Evolutionary conservation across 2,888 invertebrate species (phyloP), one percentile per base, ranked within the genome.

Genomic region (Belgica antarctica): DNA sequence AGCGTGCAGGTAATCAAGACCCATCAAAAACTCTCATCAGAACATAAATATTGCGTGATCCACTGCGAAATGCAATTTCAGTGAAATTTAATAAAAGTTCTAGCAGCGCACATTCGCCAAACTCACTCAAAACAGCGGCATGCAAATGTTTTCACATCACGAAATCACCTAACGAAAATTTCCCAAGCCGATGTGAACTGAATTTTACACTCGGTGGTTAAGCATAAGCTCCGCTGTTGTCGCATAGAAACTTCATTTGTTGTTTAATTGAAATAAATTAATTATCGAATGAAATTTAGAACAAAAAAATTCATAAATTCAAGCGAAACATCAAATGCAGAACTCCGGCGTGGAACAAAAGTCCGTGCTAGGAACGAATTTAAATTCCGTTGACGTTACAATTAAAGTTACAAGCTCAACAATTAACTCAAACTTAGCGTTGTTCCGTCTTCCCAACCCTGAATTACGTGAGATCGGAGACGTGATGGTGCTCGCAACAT

Each of bases 1-100:
- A n/a, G n/a, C 34, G 31, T 65, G 65, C 19, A 27, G 10, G 17
- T 65, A 47, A 47, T 65, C 41, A 27, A 65, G 47, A 46, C 27
- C 27, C 24, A 63, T 63, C 63, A 63, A 25, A 63, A 3, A 62
- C n/a, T n/a, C 15, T 10, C 17, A n/a, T 27, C 24, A 62, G 25
- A 65, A 65, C 65, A 65, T 15, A 47, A 12, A 65, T 10, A n/a
- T 65, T 65, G 65, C 65, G 65, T 65, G 65, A 65, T 27, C 7
- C 27, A 15, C 19, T 27, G 12, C n/a, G n/a, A n/a, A 19, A 65
- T 65, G 17, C 47, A 65, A 7, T 34, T 62, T 62, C 61, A 61
- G 1, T 34, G 19, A 62, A 34, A 25, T 57, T 59, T 59, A 59
- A 25, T 25, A 59, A 59, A 59, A 59, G 27, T 59, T 59, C 7